Base-by-base conservation (phyloP, 2,113 vertebrate species). In the Cynocephalus volans region DNA sequence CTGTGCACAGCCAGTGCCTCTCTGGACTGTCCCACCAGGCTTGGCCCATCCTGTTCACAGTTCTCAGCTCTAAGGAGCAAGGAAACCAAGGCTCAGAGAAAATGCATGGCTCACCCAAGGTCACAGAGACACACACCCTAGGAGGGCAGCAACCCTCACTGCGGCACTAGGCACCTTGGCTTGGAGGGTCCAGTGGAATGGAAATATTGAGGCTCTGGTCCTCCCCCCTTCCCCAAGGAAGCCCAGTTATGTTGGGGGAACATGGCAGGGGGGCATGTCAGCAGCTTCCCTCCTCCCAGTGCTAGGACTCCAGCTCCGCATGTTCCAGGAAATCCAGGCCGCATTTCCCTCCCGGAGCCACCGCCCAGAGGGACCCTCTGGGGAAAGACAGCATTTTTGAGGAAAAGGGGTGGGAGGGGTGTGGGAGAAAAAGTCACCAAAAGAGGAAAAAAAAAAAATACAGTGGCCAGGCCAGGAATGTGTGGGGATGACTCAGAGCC, bases 261-360 rank as follows among this genome's bases (percentile, higher is more conserved):
- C 41, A 41, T 41, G 41, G 41, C 41, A 41, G 0, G 2, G 87
- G 62, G 60, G 11, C 19, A 28, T 45, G 36, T 91, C 58, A 85
- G 81, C 31, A 81, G 88, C 93, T 92, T 58, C n/a, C 95, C 95
- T 97, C 86, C 93, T 93, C 92, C 96, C 69, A 60, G 88, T 2
- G 1, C 87, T 79, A 75, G 64, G 76, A 93, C 95, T 97, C 94
- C 97, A 60, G 91, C 48, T 97, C 97, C 86, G 3, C 1, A 2
- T 87, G 97, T 97, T 98, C 95, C 98, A 98, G 98, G 97, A 98
- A 98, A 97, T 97, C 94, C 97, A 98, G 98, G 80, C 97, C 75
- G 10, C 87, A 73, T 97, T 98, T 97, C 98, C 97, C 98, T 98
- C 92, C 95, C 26, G 11, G 80, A 98, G 96, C 96, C 97, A 0